Base-by-base conservation (phyloP, 2,888 invertebrate species). In the Therioaphis trifolii region DNA sequence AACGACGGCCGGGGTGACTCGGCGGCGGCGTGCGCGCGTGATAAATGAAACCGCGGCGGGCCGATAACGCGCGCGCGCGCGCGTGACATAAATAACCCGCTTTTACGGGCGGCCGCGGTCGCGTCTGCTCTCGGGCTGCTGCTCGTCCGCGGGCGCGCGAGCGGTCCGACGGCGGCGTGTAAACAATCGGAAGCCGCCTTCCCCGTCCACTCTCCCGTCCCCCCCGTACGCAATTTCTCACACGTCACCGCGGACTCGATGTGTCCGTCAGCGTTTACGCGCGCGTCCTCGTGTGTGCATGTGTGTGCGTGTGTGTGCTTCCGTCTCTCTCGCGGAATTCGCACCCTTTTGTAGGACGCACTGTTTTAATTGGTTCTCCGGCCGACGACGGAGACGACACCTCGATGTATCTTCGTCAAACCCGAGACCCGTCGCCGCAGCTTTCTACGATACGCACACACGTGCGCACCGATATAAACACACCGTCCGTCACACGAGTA, bases 401-500 rank as follows among this genome's bases (percentile, higher is more conserved):
- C 71, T 80, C 79, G 4, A 80, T 80, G 71, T 61, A 71, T 80
- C 79, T 71, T 80, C 79, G 79, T 80, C 79, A 80, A 79, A 69
- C 78, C 46, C 78, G 49, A 49, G 63, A 18, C 46, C 43, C 12
- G 4, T 29, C 4, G 49, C n/a, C n/a, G n/a, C n/a, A n/a, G n/a
- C n/a, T n/a, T n/a, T n/a, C n/a, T n/a, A n/a, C 58, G n/a, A 4
- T 1, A 46, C 24, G 2, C 15, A 18, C 21, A 24, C 7, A 46
- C 24, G n/a, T n/a, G 14, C 21, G 9, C 3, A 0, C 7, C n/a
- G n/a, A n/a, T n/a, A n/a, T n/a, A n/a, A n/a, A 27, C 4, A 15
- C 27, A 55, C 29, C 29, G 21, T 29, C 29, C n/a, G 18, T 35
- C 1, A 0, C n/a, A n/a, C n/a, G n/a, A n/a, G n/a, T n/a, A n/a